These are phyloP conservation scores for Drosophila nigrodunni DNA, from an alignment of 1,140 invertebrate genomes.

Conservation along the genomic window DNA sequence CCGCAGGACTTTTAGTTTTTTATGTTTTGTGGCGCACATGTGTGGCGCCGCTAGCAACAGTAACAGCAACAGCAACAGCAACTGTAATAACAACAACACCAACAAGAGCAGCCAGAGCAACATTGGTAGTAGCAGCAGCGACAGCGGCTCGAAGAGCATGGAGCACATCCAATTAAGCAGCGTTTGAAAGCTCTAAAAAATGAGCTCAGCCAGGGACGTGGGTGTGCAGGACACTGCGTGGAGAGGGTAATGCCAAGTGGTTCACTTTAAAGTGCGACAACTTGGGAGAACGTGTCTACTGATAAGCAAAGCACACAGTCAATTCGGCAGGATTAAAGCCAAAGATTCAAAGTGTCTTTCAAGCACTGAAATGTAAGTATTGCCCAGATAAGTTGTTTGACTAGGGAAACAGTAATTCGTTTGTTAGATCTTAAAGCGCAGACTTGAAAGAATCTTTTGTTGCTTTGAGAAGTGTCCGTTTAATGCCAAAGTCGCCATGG, in stretches of 20 bases:
- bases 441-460: too few species aligned
- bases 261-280: constrained; percentile 38
- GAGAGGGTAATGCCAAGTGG: constrained; percentile 47
- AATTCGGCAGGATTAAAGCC: not conserved
- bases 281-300: not conserved
- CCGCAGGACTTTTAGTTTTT: constrained; percentile 55
- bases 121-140: not conserved
- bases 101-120: not conserved
- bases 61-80: constrained; percentile 9
- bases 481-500: too few species aligned
- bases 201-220: constrained; percentile 33
- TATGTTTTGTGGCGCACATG: constrained; percentile 50
- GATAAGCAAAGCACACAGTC: constrained; percentile 1
- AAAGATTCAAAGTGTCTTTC: not conserved
- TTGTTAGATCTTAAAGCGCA: too few species aligned
- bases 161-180: constrained; percentile 79
- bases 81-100: not conserved
- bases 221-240: not conserved
- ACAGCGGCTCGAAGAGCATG: constrained; percentile 23
- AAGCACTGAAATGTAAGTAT: too few species aligned
- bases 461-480: too few species aligned
- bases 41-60: constrained; percentile 42
- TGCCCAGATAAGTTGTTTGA: too few species aligned
- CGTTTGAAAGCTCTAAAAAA: constrained; percentile 72
- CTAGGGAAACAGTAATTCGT: too few species aligned